Percentiles rank a stretch among this genome's conserved stretches.
phyloP scores from a whole-genome alignment of 2,888 invertebrate genomes.

The Pharmacophagus antenor region DNA sequence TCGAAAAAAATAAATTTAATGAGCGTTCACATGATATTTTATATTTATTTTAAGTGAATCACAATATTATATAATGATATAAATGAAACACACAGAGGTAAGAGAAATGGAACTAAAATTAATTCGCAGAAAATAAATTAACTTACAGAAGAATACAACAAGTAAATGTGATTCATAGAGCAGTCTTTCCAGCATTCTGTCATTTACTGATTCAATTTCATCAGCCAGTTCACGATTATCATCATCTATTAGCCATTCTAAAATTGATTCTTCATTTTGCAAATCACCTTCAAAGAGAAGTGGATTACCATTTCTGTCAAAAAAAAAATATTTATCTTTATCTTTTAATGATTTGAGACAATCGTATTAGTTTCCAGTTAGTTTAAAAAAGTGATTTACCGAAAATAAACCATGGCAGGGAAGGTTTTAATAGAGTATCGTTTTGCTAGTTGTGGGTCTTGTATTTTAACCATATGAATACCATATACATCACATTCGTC shows the following conservation, averaged over 20 bases:
- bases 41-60: no score
- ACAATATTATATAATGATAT: no score
- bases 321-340: neutral
- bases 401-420: constrained; percentile 94
- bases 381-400: constrained; percentile 70
- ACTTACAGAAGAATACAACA: constrained; percentile 94
- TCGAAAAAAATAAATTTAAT: no score
- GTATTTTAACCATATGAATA: constrained; percentile 95
- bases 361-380: neutral
- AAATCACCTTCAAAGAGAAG: constrained; percentile 94
- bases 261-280: constrained; percentile 93
- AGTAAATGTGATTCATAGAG: constrained; percentile 92
- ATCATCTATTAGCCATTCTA: constrained; percentile 96
- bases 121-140: constrained; percentile 12
- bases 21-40: no score
- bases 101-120: neutral
- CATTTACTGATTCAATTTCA: constrained; percentile 96
- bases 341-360: neutral
- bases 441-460: constrained; percentile 94
- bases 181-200: constrained; percentile 91
- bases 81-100: no score
- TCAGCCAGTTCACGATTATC: constrained; percentile 95
- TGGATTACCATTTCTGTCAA: constrained; percentile 92
- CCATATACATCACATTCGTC: constrained; percentile 96
- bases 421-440: constrained; percentile 96